Percentiles rank a stretch among this genome's conserved stretches.
Conservation (phyloP, 2,797 vertebrate species). For the Rousettus madagascariensis region DNA sequence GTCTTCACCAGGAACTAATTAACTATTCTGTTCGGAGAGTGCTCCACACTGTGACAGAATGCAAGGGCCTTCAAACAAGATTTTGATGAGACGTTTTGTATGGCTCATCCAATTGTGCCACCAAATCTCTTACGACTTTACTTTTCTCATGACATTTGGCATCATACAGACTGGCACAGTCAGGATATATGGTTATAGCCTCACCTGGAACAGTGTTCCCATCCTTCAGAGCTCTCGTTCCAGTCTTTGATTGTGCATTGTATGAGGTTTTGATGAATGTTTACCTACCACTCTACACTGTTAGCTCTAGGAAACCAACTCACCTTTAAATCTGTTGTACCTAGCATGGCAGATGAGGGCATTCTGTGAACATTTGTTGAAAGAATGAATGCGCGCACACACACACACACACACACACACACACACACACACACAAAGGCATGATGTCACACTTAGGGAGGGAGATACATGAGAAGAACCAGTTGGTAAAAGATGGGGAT, state of each 20-base stretch:
- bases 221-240: not conserved
- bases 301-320: not conserved
- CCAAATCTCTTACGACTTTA: not conserved
- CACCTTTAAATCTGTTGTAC: not conserved
- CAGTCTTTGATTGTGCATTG: not conserved
- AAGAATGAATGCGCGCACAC: not conserved
- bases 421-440: not conserved
- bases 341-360: not conserved
- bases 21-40: not conserved
- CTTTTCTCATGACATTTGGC: not conserved
- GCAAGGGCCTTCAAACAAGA: not conserved
- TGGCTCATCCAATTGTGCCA: not conserved
- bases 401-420: too few relatives aligned
- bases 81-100: not conserved
- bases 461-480: not conserved
- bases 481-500: not conserved
- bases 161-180: not conserved
- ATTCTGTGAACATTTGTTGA: not conserved
- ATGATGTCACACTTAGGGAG: not conserved
- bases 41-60: not conserved
- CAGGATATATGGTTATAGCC: not conserved
- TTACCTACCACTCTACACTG: not conserved
- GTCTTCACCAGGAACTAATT: conserved; percentile 19
- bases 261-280: not conserved
- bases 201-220: not conserved